Conservation (phyloP, 1,140 invertebrate species). For the Trichomalopsis sarcophagae region DNA sequence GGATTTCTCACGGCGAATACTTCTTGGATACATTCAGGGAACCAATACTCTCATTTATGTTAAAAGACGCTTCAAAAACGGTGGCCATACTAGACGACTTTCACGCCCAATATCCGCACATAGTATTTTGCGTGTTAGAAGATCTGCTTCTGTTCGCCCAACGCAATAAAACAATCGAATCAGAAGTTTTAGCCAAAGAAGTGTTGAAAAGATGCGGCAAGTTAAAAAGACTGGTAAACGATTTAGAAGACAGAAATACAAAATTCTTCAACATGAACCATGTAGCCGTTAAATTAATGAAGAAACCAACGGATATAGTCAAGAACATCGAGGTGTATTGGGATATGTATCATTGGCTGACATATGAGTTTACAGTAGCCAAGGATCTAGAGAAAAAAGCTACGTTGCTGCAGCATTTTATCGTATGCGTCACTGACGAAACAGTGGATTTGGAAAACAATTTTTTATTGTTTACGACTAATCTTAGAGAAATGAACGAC, state of each 20-base stretch:
- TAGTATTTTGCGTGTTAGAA: conserved; percentile 61
- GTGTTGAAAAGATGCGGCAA: conserved; percentile 58
- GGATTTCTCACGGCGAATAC: conserved; percentile 38
- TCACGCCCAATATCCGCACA: conserved; percentile 51
- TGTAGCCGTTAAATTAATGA: conserved; percentile 58
- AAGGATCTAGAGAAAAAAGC: conserved; percentile 59
- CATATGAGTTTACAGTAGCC: conserved; percentile 55
- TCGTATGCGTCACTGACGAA: conserved; percentile 62
- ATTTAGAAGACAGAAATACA: conserved; percentile 57
- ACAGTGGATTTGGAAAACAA: background rate
- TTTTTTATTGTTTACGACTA: background rate
- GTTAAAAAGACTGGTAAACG: conserved; percentile 54
- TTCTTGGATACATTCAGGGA: conserved; percentile 60
- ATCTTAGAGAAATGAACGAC: conserved; percentile 45
- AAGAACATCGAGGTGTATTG: conserved; percentile 31
- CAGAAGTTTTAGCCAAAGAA: conserved; percentile 54
- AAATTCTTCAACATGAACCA: conserved; percentile 66
- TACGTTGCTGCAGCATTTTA: conserved; percentile 65
- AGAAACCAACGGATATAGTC: conserved; percentile 57
- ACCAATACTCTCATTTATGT: conserved; percentile 60
- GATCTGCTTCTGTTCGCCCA: conserved; percentile 60
- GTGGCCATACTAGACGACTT: conserved; percentile 57
- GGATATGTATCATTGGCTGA: conserved; percentile 64
- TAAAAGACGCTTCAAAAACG: conserved; percentile 57
- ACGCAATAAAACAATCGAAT: conserved; percentile 50